These are phyloP conservation scores for Malachius bipustulatus DNA, from an alignment of 2,888 invertebrate genomes.

Conservation along the genomic window DNA sequence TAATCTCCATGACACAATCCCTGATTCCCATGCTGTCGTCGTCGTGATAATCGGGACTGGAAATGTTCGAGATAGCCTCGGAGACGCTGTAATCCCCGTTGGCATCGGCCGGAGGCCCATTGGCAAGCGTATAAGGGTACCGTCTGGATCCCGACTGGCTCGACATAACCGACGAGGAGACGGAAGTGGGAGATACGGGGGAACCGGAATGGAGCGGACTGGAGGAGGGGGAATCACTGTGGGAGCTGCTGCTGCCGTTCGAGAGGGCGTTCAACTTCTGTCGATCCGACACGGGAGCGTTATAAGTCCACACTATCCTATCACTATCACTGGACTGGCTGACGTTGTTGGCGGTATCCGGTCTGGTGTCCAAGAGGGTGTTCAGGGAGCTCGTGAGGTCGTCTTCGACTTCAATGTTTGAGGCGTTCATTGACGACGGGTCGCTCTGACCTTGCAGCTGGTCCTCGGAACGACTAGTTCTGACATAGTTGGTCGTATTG, in stretches of 20 bases:
- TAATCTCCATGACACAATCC: conserved; percentile 75
- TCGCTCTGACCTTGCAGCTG: conserved; percentile 76
- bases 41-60: conserved; percentile 82
- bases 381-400: conserved; percentile 88
- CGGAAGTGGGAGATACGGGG: conserved; percentile 64
- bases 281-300: conserved; percentile 58
- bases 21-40: conserved; percentile 73
- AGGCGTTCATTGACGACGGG: conserved; percentile 47
- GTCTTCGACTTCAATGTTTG: conserved; percentile 86
- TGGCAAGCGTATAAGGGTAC: conserved; percentile 41
- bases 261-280: conserved; percentile 42
- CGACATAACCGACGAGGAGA: conserved; percentile 80
- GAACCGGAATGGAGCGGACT: conserved; percentile 53
- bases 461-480: conserved; percentile 86
- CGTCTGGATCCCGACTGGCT: conserved; percentile 57
- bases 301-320: conserved; percentile 85
- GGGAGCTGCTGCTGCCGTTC: conserved; percentile 46
- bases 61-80: conserved; percentile 80
- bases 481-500: conserved; percentile 44
- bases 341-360: conserved; percentile 27
- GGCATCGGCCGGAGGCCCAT: conserved; percentile 24
- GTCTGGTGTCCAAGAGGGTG: conserved; percentile 64
- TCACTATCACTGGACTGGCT: conserved; percentile 41
- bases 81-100: conserved; percentile 70
- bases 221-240: conserved; percentile 65